Conservation (phyloP, 2,888 invertebrate genomes). For the Cheilosia impressa region DNA sequence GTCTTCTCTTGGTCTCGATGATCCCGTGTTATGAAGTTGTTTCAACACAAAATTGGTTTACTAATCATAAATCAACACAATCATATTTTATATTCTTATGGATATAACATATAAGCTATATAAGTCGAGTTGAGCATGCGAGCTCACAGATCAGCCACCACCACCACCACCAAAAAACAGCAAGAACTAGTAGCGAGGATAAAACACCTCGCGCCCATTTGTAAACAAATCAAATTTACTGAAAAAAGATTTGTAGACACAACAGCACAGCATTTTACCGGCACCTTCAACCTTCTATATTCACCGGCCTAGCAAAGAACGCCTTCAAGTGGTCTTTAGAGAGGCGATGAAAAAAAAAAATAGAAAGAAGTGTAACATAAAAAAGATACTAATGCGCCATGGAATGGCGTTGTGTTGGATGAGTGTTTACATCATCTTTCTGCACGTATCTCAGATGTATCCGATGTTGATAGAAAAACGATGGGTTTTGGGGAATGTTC, state of each 20-base stretch:
- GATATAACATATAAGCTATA: conserved; percentile 21
- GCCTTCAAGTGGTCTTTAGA: conserved; percentile 58
- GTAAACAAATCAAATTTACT: conserved; percentile 67
- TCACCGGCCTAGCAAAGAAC: conserved; percentile 31
- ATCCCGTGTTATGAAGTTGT: conserved; percentile 68
- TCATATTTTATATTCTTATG: conserved; percentile 73
- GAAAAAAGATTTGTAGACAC: conserved; percentile 67
- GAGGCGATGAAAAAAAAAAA: not conserved
- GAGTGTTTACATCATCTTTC: conserved; percentile 71
- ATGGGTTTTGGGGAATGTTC: conserved; percentile 66
- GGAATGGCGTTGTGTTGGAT: conserved; percentile 58
- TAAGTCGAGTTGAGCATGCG: not conserved
- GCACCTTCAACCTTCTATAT: conserved; percentile 21
- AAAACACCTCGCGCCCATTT: conserved; percentile 48
- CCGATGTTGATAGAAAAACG: conserved; percentile 70
- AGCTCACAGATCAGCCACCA: not conserved
- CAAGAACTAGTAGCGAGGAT: conserved; percentile 28
- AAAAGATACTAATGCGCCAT: conserved; percentile 42
- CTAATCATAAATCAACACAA: conserved; percentile 73
- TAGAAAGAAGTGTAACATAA: conserved; percentile 34
- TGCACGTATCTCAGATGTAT: conserved; percentile 70
- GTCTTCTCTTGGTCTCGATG: conserved; percentile 20
- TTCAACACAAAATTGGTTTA: conserved; percentile 69
- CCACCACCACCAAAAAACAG: not conserved
- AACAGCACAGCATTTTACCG: conserved; percentile 50